Base-by-base conservation (phyloP, 2,113 vertebrate genomes). In the Ammodytes dubius region DNA sequence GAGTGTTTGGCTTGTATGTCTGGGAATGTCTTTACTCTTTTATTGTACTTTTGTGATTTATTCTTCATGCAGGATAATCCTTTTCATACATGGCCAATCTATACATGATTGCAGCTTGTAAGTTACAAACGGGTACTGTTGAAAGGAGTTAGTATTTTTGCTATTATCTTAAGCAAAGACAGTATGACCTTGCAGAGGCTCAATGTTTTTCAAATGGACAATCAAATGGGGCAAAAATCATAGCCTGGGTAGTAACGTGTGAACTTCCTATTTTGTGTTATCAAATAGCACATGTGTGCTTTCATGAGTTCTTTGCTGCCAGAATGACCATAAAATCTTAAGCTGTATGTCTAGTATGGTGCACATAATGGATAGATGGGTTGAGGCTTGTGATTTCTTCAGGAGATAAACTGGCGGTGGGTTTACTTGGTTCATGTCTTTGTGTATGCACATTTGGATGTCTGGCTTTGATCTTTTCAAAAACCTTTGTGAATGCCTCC, bases 1-100 rank as follows among this genome's bases (percentile, higher is more conserved):
- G 63, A 84, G 79, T 61, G 66, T 77, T 84, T 89, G 71, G 73
- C 69, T 87, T 70, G 57, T 71, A 19, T 86, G 82, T 69, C 65
- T 79, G 61, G 43, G 73, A 74, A 83, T 75, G 49, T 81, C 65
- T 79, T 82, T 43, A 42, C 4, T 52, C 35, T 63, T 73, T 15
- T 58, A 10, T 49, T 77, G 6, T 40, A 71, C 37, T 64, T 72
- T 35, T 84, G 42, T 61, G 19, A 74, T 64, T 19, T 73, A 60
- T 6, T 43, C n/a, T 39, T 43, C 43, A 27, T 74, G 64, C 57
- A 57, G 0, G 4, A 50, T 47, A 35, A 3, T 46, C 3, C 1
- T 35, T 15, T 70, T 74, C 45, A 27, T 4, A 40, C 8, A 42
- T 4, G 4, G n/a, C 45, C 42, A 68, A 5, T 49, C 35, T n/a